Percentiles rank a stretch among this genome's conserved stretches.
Evolutionary conservation across 2,888 invertebrate species (phyloP).

Genomic region (Teleogryllus oceanicus): DNA sequence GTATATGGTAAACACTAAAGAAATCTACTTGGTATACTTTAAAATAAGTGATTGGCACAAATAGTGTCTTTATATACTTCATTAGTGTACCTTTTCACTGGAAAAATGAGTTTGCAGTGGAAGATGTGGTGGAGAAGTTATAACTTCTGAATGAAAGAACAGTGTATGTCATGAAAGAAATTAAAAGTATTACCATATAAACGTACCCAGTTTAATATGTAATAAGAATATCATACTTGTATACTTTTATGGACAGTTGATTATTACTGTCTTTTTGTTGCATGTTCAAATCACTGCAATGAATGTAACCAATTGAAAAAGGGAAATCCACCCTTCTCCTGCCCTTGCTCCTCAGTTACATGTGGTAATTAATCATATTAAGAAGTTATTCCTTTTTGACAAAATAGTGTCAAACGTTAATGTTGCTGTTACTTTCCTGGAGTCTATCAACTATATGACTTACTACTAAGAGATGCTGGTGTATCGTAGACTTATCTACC

Average conservation of each 20-base stretch:
- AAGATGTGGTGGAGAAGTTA: neutral
- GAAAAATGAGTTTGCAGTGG: neutral
- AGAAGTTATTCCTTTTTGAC: conserved; percentile 28
- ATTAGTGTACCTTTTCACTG: conserved; percentile 34
- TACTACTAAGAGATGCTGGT: conserved; percentile 32
- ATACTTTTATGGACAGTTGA: conserved; percentile 34
- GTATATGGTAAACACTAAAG: conserved; percentile 35
- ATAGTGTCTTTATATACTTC: conserved; percentile 29
- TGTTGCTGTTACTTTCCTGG: conserved; percentile 38
- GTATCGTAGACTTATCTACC: conserved; percentile 21
- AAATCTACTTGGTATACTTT: conserved; percentile 34
- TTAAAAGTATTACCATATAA: conserved; percentile 24
- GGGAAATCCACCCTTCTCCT: conserved; percentile 22
- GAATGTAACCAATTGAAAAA: conserved; percentile 34
- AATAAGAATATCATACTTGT: conserved; percentile 33
- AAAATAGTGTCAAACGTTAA: conserved; percentile 33
- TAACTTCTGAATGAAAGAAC: neutral
- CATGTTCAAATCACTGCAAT: conserved; percentile 37
- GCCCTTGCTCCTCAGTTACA: conserved; percentile 28
- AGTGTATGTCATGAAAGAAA: neutral
- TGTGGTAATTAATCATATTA: conserved; percentile 34
- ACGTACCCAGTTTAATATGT: conserved; percentile 31
- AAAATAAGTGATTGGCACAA: conserved; percentile 29
- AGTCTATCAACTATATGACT: conserved; percentile 35
- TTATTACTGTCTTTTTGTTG: conserved; percentile 36